Percentiles rank a stretch among this genome's conserved stretches.
Conservation (phyloP, 1,140 invertebrate species). For the Calosoma granatense region DNA sequence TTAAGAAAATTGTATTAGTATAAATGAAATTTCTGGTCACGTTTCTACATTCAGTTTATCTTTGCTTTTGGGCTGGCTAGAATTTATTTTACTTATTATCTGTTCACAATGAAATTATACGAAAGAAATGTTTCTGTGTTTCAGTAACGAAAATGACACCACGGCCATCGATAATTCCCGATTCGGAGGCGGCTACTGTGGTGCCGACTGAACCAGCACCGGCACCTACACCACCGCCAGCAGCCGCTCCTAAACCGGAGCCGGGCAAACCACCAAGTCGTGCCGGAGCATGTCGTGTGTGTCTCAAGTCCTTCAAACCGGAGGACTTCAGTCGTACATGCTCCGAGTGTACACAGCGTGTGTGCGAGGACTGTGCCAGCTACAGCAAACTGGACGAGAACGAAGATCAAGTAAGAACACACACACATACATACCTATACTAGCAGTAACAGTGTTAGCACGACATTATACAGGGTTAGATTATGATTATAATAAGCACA, state of each 20-base stretch:
- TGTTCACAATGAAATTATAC: neutral
- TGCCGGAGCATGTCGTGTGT: constrained; percentile 71
- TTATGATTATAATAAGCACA: too few relatives aligned
- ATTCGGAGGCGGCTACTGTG: constrained; percentile 31
- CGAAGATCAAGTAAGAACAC: constrained; percentile 63
- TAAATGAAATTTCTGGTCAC: too few relatives aligned
- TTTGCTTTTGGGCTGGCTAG: too few relatives aligned
- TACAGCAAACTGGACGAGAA: constrained; percentile 75
- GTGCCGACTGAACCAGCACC: constrained; percentile 31
- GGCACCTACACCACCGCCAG: constrained; percentile 32
- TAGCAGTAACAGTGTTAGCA: too few relatives aligned
- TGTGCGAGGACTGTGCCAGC: constrained; percentile 85
- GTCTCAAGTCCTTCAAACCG: constrained; percentile 74
- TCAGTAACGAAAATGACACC: constrained; percentile 59
- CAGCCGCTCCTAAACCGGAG: constrained; percentile 42
- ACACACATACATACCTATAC: too few relatives aligned
- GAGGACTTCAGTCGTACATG: constrained; percentile 76
- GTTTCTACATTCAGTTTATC: too few relatives aligned
- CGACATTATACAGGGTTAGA: too few relatives aligned
- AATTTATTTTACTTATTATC: neutral
- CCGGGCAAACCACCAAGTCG: constrained; percentile 57
- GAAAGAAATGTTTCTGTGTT: constrained; percentile 22
- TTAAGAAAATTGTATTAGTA: too few relatives aligned
- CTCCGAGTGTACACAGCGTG: constrained; percentile 75
- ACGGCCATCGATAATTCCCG: constrained; percentile 43